Base-by-base conservation (phyloP, 2,888 invertebrate species). In the Stenodema calcarata region DNA sequence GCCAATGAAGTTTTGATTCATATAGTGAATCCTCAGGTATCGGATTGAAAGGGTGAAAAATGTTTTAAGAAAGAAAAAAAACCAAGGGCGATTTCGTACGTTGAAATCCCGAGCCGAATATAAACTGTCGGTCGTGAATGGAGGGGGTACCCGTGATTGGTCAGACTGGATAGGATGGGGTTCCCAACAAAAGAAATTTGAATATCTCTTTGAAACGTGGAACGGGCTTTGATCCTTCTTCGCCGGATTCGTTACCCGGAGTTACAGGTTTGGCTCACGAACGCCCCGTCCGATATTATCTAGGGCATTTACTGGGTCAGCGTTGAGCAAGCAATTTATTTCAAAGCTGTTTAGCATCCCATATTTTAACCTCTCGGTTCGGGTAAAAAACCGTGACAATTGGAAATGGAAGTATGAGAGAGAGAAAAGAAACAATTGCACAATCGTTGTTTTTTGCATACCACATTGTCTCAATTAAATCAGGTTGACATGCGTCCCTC, bases 181-280 rank as follows among this genome's bases (percentile, higher is more conserved):
- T 70, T 84, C 44, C 30, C 73, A 75, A 84, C 84, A 84, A 84
- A 84, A 84, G 84, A 84, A 84, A 84, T 84, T 84, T 84, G 84
- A 84, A 84, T 84, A 75, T 70, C 73, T 75, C 84, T 84, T 82
- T 84, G 35, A 50, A 75, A 75, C 44, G 44, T 50, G 30, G 42
- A 84, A 23, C 73, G 28, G 73, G 47, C 73, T 75, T 84, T 73
- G 73, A 73, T 73, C 82, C 73, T 62, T 84, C 82, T 82, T 82
- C 70, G 78, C 23, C 78, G 82, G 62, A 82, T 82, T 82, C 84
- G 84, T 84, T 84, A 84, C 84, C 30, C 28, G 28, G 84, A 84
- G 84, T 73, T 84, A 84, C 84, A 84, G 84, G 84, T 84, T 84
- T 84, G 70, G 84, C 73, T 73, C 73, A 73, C 73, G 84, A 70